Evolutionary conservation across 2,113 vertebrate species (phyloP), one percentile per base, ranked within the genome.

Genomic region (Artemisiospiza belli): DNA sequence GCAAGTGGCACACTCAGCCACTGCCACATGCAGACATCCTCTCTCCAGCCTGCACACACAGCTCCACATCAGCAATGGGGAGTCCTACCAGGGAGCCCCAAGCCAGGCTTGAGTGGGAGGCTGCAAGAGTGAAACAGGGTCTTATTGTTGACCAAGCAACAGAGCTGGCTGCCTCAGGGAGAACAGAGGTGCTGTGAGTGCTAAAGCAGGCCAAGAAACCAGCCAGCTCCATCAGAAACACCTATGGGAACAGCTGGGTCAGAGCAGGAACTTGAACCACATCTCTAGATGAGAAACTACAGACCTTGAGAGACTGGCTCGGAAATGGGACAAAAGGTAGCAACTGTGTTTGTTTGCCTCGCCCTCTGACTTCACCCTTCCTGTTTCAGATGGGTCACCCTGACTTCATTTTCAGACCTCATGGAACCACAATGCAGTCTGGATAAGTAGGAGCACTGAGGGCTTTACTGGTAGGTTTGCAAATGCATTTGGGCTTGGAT

Each of bases 341-440:
- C 64, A 78, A 92, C 68, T 95, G 90, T 81, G 61, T 81, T 87
- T 91, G 78, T 92, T 94, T 93, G 83, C 83, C 92, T 94, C n/a
- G 2, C 80, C 89, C 89, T 74, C 79, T 90, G 92, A 89, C 83
- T 90, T 94, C 80, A 81, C 49, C 61, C 76, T 91, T 97, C 90
- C 86, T 86, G 73, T 74, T 92, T 81, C 44, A 61, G 35, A 55
- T 31, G 44, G 76, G 80, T 95, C 83, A 75, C 83, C 35, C 55
- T 91, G 76, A 91, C 79, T 49, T 88, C 17, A 68, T 89, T 89
- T 92, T 92, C 83, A 84, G 91, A 70, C 61, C 82, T 82, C n/a
- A 35, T 5, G 3, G 58, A 64, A 35, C n/a, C 49, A 51, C 0
- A 0, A 27, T 74, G 52, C 81, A 84, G 23, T 39, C 68, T 67